Base-by-base conservation (phyloP, 2,797 vertebrate genomes). In the Craterocephalus amniculus region DNA sequence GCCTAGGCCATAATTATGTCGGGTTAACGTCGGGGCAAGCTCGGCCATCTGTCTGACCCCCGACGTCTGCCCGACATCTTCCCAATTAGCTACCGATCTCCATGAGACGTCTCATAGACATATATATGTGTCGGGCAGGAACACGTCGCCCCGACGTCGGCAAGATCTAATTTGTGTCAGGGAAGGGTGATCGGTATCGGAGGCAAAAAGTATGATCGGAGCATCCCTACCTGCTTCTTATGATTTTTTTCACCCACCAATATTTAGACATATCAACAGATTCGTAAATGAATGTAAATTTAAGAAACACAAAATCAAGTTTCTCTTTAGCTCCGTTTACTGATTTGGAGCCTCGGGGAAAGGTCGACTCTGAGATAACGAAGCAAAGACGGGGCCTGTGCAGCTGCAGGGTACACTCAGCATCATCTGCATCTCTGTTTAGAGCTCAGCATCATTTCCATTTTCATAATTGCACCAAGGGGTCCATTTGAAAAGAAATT, bases 381-480 rank as follows among this genome's bases (percentile, higher is more conserved):
- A 65, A 79, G 2, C 52, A 26, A 54, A 70, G 40, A 38, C 57
- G n/a, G 51, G 66, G 58, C 55, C 68, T 32, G 58, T 61, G 72
- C 54, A 68, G 74, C 83, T 59, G 76, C 61, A 54, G 43, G 40
- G 10, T 9, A n/a, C 35, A 11, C 49, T 58, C 38, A 32, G 29
- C 32, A n/a, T 51, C 29, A 77, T 79, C 67, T 71, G 66, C 57
- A 78, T 70, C 75, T 78, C 67, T 74, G 62, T 70, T 69, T 63
- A 59, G 34, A 60, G 55, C 70, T 51, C 54, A 45, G 8, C 4
- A 26, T 1, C 13, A 85, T 86, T 76, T 73, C 38, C 79, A 85
- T 88, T 80, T 81, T 72, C 51, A 80, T 73, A 75, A 88, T 72
- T 80, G 75, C 75, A 67, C 70, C 60, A 74, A 6, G 29, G 64